A percentile compares a stretch with the other conserved stretches of the same genome.
These are phyloP conservation scores for Harpalus rufipes DNA, from an alignment of 2,888 invertebrate genomes.

Conservation along the genomic window DNA sequence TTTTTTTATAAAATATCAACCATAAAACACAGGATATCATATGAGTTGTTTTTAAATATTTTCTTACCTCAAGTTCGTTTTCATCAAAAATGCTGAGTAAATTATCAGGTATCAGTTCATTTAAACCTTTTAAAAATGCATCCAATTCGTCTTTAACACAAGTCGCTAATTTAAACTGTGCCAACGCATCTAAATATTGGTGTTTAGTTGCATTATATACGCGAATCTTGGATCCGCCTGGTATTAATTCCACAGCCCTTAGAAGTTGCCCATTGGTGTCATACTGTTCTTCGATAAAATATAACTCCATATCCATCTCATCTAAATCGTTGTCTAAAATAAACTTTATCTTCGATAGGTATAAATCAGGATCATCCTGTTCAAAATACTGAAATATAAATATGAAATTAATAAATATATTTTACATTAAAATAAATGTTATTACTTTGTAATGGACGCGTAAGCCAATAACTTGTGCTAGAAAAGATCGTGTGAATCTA, in stretches of 20 bases:
- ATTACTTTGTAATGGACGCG: constrained; percentile 93
- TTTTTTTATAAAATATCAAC: no score
- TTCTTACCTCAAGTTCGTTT: constrained; percentile 93
- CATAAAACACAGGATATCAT: background rate
- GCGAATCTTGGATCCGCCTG: constrained; percentile 87
- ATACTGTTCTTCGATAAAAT: constrained; percentile 94
- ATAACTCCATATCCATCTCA: constrained; percentile 87
- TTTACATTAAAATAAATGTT: background rate
- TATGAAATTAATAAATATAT: constrained; percentile 1
- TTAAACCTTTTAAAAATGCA: constrained; percentile 93
- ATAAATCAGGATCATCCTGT: constrained; percentile 96
- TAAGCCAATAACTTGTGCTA: constrained; percentile 95
- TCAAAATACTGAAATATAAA: constrained; percentile 88
- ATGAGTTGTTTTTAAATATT: background rate
- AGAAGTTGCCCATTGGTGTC: constrained; percentile 86
- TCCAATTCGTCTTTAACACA: constrained; percentile 91
- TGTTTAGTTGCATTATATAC: constrained; percentile 88
- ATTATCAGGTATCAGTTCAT: constrained; percentile 95
- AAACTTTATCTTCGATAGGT: constrained; percentile 95
- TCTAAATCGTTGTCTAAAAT: constrained; percentile 94
- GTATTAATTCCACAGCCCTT: constrained; percentile 89
- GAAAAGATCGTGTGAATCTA: constrained; percentile 93
- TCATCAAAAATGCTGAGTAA: constrained; percentile 96
- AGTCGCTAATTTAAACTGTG: constrained; percentile 91
- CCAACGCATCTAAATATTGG: constrained; percentile 92